Evolutionary conservation across 2,888 invertebrate genomes (phyloP), one percentile per base, ranked within the genome.

Genomic region (Nesidiocoris tenuis): DNA sequence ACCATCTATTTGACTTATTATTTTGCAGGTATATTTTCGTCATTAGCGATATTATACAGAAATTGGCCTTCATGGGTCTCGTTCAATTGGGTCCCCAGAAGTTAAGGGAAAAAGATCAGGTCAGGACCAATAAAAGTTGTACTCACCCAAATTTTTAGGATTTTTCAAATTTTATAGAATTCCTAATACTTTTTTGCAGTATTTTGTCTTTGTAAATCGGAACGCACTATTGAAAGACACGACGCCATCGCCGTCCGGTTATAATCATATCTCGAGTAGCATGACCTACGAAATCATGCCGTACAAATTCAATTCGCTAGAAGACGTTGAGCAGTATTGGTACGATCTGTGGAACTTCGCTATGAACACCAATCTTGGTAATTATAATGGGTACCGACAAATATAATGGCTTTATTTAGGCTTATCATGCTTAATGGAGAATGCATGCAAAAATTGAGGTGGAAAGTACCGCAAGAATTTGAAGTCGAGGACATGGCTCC

Each of bases 21-120:
- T n/a, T n/a, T 77, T 76, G 18, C 57, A 88, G 87, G 80, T 90
- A 89, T 81, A 85, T 90, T 66, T 87, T 85, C 80, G 83, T 84
- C 21, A 84, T 90, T 75, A 85, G 87, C 79, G 87, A 88, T 56
- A 85, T 86, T 1, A 82, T 90, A 22, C 84, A 85, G 1, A 83
- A 86, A n/a, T 83, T 93, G 0, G 88, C 88, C 79, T 88, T 88
- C 77, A 86, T 91, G 80, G 91, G 93, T 0, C 82, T 93, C 12
- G 79, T 91, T 9, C 90, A 92, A 80, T 88, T 90, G 80, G 90
- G 90, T 0, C 87, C 89, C 0, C 87, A 89, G 77, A 84, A 86
- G 65, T 83, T 87, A 25, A 89, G 90, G 80, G 90, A 91, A 79
- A 91, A 88, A 81, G 90, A 88, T 82, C 90, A 89, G 85, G 87